Base-by-base conservation (phyloP, 23 tunicate genomes). In the Halocynthia roretzi region DNA sequence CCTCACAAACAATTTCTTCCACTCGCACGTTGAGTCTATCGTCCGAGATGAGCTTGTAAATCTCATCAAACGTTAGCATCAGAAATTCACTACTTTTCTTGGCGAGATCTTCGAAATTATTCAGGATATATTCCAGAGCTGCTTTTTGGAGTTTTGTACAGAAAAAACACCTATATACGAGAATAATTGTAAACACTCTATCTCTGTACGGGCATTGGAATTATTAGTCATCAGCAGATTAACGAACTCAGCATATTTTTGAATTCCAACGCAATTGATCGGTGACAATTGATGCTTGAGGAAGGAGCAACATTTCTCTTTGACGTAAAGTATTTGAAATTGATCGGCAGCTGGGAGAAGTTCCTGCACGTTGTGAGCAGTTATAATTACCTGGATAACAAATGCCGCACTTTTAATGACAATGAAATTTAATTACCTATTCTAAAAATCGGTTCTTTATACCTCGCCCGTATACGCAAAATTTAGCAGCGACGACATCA, bases 381-480 rank as follows among this genome's bases (percentile, higher is more conserved):
- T 91, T 50, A 91, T 83, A 6, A 82, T 82, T 7, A 91, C 90
- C 97, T 91, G 31, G 63, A 44, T 56, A 60, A 50, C 64, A 60
- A 60, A 1, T 4, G 18, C n/a, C n/a, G 64, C 18, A 15, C 18
- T 15, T 60, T 60, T 15, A 15, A 60, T 60, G n/a, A 60, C n/a
- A 60, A 60, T 15, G 4, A 60, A 60, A 60, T 15, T 17, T 4
- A 60, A 15, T 60, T 15, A 2, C 18, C 4, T 60, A 15, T 60
- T 15, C 64, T 2, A 60, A 60, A 60, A 60, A 60, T 15, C n/a
- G 4, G 64, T 0, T 53, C 62, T 51, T 31, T 76, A 56, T 55
- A 88, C 95, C 78, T 91, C 87, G 14, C 97, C 87, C 1, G 97
- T 91, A 71, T 91, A 91, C 6, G 97, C 97, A 71, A 84, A 91